These are phyloP conservation scores for Amphiura filiformis DNA, from an alignment of 35 echinoderm and acorn worm species.

Conservation along the genomic window DNA sequence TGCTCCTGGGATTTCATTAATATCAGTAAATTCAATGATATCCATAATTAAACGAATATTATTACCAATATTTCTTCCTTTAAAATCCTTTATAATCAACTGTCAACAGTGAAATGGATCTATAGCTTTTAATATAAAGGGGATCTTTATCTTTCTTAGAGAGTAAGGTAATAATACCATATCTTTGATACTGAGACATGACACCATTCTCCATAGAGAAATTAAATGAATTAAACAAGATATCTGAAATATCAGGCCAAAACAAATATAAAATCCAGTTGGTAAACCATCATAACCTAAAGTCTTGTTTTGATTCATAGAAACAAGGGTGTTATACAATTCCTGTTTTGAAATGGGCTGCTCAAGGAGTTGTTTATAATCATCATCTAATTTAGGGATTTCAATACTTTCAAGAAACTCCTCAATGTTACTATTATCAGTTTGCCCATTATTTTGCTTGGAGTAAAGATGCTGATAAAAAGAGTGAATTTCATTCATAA, in stretches of 20 bases:
- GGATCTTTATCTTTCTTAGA: conserved; percentile 16
- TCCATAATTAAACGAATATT: conserved; percentile 9
- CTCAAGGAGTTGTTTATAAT: conserved; percentile 9
- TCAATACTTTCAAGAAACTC: conserved; percentile 14
- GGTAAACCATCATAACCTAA: conserved; percentile 35
- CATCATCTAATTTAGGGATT: conserved; percentile 25
- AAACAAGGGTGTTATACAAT: conserved; percentile 21
- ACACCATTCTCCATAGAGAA: background rate
- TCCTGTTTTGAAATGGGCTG: conserved; percentile 13
- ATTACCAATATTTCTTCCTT: conserved; percentile 20
- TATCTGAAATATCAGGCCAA: conserved; percentile 11
- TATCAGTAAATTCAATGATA: background rate
- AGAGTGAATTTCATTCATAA: conserved; percentile 12
- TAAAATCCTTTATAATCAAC: conserved; percentile 11
- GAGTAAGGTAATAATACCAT: background rate
- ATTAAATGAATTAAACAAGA: no score
- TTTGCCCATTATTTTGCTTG: background rate
- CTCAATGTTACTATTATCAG: conserved; percentile 2
- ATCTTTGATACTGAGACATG: background rate
- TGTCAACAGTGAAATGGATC: background rate
- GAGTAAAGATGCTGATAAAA: conserved; percentile 29
- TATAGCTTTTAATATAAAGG: background rate
- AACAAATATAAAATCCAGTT: conserved; percentile 33
- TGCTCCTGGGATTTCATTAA: conserved; percentile 12
- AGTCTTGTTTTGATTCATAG: conserved; percentile 36